Percentiles rank a stretch among this genome's conserved stretches.
Evolutionary conservation across 2,888 invertebrate species (phyloP).

Genomic region (Epirrhoe alternata): DNA sequence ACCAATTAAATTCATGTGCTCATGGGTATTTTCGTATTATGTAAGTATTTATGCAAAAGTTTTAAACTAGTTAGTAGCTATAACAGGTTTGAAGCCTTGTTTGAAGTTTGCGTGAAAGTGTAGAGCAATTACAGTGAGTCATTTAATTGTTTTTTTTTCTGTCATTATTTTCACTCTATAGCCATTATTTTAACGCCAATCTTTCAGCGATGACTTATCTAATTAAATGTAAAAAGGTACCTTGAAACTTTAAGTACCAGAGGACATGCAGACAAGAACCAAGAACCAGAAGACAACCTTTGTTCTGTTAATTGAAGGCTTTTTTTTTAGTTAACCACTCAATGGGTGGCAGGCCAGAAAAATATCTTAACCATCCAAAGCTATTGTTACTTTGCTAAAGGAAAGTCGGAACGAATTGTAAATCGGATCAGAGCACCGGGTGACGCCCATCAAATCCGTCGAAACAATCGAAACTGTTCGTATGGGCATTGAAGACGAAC

Average conservation of each 20-base stretch:
- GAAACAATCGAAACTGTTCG: constrained; percentile 74
- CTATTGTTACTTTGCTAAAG: constrained; percentile 67
- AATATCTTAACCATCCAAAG: constrained; percentile 48
- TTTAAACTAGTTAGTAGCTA: no score
- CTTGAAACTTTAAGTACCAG: not conserved
- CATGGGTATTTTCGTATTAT: not conserved
- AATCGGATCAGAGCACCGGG: constrained; percentile 74
- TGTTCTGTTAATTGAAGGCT: constrained; percentile 8
- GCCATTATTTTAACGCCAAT: no score
- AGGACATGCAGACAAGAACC: not conserved
- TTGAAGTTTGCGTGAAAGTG: no score
- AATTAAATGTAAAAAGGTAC: no score
- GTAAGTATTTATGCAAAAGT: not conserved
- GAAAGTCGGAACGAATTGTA: constrained; percentile 81
- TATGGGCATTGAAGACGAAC: constrained; percentile 68
- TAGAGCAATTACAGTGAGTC: no score
- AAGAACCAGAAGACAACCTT: not conserved
- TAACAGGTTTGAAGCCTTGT: no score
- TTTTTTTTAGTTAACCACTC: constrained; percentile 42
- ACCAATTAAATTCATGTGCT: not conserved
- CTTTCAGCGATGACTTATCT: no score
- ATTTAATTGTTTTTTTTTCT: no score
- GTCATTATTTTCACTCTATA: no score
- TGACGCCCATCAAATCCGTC: constrained; percentile 73
- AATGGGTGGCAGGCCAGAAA: constrained; percentile 59